These are phyloP conservation scores for Heliothis virescens DNA, from an alignment of 1,140 invertebrate genomes.

Conservation along the genomic window DNA sequence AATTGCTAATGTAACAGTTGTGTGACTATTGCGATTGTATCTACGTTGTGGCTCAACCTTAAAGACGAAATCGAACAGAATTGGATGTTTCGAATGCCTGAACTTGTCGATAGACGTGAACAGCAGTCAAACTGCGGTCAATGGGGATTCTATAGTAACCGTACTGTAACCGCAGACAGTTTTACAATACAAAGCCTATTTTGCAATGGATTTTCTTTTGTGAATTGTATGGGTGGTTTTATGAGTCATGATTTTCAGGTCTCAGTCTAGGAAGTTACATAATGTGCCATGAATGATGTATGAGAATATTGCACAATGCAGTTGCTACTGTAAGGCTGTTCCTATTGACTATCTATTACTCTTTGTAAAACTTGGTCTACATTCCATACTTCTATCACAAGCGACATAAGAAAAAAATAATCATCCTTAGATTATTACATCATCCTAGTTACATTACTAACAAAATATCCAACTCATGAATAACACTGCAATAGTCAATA, in stretches of 20 bases:
- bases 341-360: neutral
- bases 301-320: no score
- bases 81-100: neutral
- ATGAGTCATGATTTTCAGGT: neutral
- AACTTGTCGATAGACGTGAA: neutral
- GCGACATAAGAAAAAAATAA: no score
- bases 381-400: neutral
- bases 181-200: conserved; percentile 17
- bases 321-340: no score
- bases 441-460: neutral
- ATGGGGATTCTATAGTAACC: neutral
- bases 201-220: conserved; percentile 25
- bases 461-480: neutral
- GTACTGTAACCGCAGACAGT: conserved; percentile 26
- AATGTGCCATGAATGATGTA: neutral
- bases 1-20: neutral
- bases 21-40: conserved; percentile 8
- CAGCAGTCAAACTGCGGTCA: conserved; percentile 19
- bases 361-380: neutral
- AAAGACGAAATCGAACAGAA: conserved; percentile 5
- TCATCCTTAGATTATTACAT: no score
- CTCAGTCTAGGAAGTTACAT: neutral
- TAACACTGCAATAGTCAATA: neutral
- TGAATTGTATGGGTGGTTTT: conserved; percentile 17
- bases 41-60: neutral